Evolutionary conservation across 2,797 vertebrate species (phyloP).

Genomic region (Nyctalus aviator): DNA sequence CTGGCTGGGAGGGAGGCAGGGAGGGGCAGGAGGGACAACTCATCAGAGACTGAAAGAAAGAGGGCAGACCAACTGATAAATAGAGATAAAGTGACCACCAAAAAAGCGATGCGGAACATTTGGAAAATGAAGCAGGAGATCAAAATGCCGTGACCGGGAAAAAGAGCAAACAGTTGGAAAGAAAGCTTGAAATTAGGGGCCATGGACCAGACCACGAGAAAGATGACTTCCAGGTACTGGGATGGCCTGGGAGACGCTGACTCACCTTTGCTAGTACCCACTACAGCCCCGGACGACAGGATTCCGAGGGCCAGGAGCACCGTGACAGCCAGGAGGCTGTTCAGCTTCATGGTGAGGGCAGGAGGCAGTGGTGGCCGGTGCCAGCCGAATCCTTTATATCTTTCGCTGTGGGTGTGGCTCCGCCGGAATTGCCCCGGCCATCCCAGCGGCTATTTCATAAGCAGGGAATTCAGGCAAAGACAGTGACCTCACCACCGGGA

Average conservation of each 20-base stretch:
- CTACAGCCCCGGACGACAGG: not conserved
- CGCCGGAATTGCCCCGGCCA: fast-evolving
- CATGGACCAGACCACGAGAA: not conserved
- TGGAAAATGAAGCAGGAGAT: not conserved
- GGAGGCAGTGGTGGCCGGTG: fast-evolving
- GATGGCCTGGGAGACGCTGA: not conserved
- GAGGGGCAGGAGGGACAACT: not conserved
- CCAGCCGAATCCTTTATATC: not conserved
- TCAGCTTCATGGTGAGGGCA: slow-evolving; percentile 39
- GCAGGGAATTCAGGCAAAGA: not conserved
- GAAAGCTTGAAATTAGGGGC: not conserved
- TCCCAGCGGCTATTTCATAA: not conserved
- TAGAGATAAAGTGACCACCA: not conserved
- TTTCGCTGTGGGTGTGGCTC: not conserved
- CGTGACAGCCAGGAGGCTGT: not conserved
- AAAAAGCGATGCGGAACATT: not conserved
- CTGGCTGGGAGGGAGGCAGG: not conserved
- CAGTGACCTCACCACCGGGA: not conserved
- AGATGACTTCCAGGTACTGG: not conserved
- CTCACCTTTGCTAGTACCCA: not conserved
- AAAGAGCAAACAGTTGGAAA: not conserved
- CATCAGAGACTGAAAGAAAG: not conserved
- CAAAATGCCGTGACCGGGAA: not conserved
- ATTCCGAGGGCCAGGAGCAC: not conserved
- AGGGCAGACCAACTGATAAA: too few relatives aligned